These are phyloP conservation scores for Poecilia velifera DNA, from an alignment of 2,797 vertebrate genomes.

Conservation along the genomic window DNA sequence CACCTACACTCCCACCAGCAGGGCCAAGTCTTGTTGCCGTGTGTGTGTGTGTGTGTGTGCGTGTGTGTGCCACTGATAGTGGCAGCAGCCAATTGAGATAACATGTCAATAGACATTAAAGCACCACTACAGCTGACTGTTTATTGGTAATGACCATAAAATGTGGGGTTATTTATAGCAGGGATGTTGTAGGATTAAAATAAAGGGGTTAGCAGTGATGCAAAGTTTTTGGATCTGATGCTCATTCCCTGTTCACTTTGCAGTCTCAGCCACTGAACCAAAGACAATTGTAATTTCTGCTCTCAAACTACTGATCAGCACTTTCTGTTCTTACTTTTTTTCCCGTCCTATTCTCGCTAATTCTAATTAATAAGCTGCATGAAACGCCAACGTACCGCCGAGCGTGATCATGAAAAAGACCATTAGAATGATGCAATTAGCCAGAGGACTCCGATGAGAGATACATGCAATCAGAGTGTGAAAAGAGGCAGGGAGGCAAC, in stretches of 20 bases:
- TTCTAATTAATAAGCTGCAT: conserved; percentile 77
- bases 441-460: conserved; percentile 74
- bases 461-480: conserved; percentile 79
- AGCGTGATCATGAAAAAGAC: conserved; percentile 73
- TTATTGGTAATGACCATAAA: conserved; percentile 40
- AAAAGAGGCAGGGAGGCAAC: conserved; percentile 66
- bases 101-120: conserved; percentile 65
- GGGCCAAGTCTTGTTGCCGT: conserved; percentile 68
- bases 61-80: conserved; percentile 69
- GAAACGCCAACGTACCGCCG: conserved; percentile 72
- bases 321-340: conserved; percentile 65
- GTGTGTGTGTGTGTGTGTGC: conserved; percentile 35
- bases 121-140: conserved; percentile 44
- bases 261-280: conserved; percentile 53
- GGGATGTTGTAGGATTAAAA: conserved; percentile 60
- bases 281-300: conserved; percentile 63
- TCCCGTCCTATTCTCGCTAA: conserved; percentile 61
- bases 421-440: conserved; percentile 81
- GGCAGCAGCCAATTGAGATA: conserved; percentile 64
- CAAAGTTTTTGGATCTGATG: conserved; percentile 62
- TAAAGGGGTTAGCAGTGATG: conserved; percentile 61
- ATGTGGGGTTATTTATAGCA: conserved; percentile 51
- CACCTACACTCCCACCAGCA: conserved; percentile 69
- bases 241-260: conserved; percentile 58
- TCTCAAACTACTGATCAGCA: conserved; percentile 71